Evolutionary conservation across 2,888 invertebrate genomes (phyloP), one percentile per base, ranked within the genome.

Genomic region (Gnatocerus cornutus): DNA sequence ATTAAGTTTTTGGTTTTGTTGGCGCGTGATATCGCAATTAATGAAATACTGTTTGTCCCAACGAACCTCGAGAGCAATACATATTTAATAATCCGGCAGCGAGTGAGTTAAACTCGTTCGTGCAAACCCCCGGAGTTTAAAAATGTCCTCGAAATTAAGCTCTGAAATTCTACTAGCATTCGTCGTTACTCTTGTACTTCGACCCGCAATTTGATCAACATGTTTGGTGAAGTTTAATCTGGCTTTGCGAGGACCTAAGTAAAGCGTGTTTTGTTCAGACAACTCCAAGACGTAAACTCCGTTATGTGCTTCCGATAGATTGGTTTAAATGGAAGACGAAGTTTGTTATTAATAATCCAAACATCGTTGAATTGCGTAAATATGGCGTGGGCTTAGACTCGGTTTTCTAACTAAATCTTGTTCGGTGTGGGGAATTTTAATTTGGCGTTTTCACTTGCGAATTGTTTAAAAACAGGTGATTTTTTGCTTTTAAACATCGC

Each of bases 31-130:
- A 59, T 59, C 50, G 46, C 29, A 61, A 61, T 61, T 61, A 61
- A 61, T 61, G 61, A 61, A 61, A 48, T 61, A 50, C 33, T 48
- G 46, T 59, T 45, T 30, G 59, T 58, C 58, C 59, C 46, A 21
- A 48, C 21, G n/a, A 50, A 33, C 27, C 61, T 59, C 59, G 10
- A 6, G 59, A 45, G 59, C 46, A 59, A 46, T 59, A 61, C 61
- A 61, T 61, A 61, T 61, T 61, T 61, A 48, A 50, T 59, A 59
- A 59, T 21, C 21, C 21, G 21, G 21, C 21, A 21, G 21, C 21
- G 21, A 56, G 1, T 12, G 52, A 53, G 56, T 21, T 43, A 27
- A 43, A 39, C 12, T 56, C 56, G 43, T 7, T 21, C 56, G 39
- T 27, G 14, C 12, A 27, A n/a, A 27, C 56, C 21, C 21, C 21